These are phyloP conservation scores for Ectemnius lituratus DNA, from an alignment of 2,888 invertebrate species.

Conservation along the genomic window DNA sequence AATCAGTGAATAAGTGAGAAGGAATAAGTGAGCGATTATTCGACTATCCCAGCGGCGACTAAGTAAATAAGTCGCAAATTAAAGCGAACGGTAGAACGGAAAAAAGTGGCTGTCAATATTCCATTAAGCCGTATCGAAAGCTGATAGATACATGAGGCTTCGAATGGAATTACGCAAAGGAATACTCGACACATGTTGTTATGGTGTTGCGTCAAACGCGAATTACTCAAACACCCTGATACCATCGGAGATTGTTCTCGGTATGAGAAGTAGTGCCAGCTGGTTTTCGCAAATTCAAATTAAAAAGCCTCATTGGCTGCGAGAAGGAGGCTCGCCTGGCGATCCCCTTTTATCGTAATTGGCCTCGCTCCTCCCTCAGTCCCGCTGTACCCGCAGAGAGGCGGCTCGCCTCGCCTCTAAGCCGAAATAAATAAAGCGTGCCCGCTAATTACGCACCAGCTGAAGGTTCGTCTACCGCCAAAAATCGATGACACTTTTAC, in stretches of 20 bases:
- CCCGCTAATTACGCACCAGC: background rate
- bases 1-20: background rate
- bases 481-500: constrained; percentile 2
- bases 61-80: background rate
- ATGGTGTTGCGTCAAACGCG: constrained; percentile 8
- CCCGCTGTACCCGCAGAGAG: background rate
- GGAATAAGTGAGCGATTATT: background rate
- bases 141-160: background rate
- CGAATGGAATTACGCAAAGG: constrained; percentile 19
- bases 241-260: background rate
- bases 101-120: background rate
- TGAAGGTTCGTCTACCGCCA: background rate
- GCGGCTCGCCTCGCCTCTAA: background rate
- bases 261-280: too few species aligned
- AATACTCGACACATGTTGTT: constrained; percentile 17
- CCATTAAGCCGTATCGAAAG: background rate
- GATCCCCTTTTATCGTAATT: constrained; percentile 14
- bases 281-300: constrained; percentile 11
- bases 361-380: background rate
- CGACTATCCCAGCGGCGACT: background rate
- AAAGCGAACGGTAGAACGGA: background rate
- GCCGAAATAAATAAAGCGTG: background rate
- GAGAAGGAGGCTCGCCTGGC: constrained; percentile 15
- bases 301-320: constrained; percentile 15
- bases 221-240: background rate